Conservation (phyloP, 2,113 vertebrate genomes). For the Leptosomus discolor region DNA sequence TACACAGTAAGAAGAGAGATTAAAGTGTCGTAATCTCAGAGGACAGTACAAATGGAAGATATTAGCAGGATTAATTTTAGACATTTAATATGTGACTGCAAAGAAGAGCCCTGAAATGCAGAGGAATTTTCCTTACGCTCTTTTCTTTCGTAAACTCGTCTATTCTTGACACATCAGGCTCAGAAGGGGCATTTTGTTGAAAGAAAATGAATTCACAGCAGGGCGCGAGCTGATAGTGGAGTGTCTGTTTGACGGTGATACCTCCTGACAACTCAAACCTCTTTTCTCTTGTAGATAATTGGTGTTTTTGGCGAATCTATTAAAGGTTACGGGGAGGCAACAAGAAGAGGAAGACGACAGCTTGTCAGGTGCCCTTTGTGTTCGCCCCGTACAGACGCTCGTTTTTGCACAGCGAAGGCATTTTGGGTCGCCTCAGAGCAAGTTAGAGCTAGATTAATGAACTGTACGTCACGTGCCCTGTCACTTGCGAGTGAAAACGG, state of each 20-base stretch:
- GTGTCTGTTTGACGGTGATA: neutral
- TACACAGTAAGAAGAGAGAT: neutral
- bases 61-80: neutral
- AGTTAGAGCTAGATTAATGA: neutral
- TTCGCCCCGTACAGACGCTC: neutral
- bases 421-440: neutral
- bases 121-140: neutral
- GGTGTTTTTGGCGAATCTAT: conserved; percentile 89
- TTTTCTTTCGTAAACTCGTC: neutral
- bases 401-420: neutral
- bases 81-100: neutral
- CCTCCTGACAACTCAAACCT: neutral
- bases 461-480: neutral
- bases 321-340: conserved; percentile 88
- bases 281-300: conserved; percentile 77
- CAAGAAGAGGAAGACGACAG: conserved; percentile 89
- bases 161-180: neutral
- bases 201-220: neutral
- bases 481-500: neutral
- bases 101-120: neutral
- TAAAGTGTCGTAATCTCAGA: neutral
- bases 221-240: neutral
- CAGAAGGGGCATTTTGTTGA: neutral
- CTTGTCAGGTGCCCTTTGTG: conserved; percentile 82
- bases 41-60: neutral